These are phyloP conservation scores for Atethmia centrago DNA, from an alignment of 2,888 invertebrate genomes.

Conservation along the genomic window DNA sequence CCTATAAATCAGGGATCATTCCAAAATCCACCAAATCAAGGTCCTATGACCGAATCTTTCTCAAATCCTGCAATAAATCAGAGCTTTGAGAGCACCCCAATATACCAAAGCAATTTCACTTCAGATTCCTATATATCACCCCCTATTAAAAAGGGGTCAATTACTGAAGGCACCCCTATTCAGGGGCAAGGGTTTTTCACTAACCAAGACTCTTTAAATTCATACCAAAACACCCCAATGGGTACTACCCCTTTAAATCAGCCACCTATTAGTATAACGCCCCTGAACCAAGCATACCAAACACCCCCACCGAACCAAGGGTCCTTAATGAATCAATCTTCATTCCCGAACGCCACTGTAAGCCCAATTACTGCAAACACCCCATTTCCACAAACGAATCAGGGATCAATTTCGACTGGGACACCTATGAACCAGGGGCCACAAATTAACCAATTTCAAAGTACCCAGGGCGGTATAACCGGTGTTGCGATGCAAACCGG, in stretches of 20 bases:
- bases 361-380: constrained; percentile 27
- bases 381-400: constrained; percentile 32
- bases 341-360: constrained; percentile 32
- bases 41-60: constrained; percentile 31
- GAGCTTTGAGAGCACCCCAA: constrained; percentile 36
- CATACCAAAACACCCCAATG: constrained; percentile 35
- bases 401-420: constrained; percentile 29
- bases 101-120: constrained; percentile 45
- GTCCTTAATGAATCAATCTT: constrained; percentile 43
- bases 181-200: constrained; percentile 36
- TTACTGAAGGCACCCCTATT: constrained; percentile 45
- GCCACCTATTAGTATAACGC: constrained; percentile 28
- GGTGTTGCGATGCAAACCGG: constrained; percentile 49
- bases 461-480: constrained; percentile 40
- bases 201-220: constrained; percentile 18
- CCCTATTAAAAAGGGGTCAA: constrained; percentile 47
- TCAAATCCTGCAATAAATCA: constrained; percentile 50
- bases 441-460: constrained; percentile 39
- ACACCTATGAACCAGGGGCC: constrained; percentile 22
- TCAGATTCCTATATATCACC: constrained; percentile 45
- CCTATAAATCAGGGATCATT: constrained; percentile 32
- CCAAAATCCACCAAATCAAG: constrained; percentile 29
- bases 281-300: constrained; percentile 43
- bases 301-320: constrained; percentile 44
- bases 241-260: constrained; percentile 28